Conservation (phyloP, 2,888 invertebrate species). For the Neria commutata region DNA sequence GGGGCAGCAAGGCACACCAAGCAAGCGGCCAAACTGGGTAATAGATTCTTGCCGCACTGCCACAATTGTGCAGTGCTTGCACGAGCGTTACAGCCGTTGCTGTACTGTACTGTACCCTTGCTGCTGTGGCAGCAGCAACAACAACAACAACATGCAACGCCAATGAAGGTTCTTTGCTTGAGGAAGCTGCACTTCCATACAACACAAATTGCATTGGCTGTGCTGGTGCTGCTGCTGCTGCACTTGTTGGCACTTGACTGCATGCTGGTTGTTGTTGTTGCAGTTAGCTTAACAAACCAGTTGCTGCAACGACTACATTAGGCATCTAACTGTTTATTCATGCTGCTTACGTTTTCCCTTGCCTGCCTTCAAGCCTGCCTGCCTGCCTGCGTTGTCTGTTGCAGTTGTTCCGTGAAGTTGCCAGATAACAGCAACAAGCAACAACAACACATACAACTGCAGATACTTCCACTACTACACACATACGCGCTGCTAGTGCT, state of each 20-base stretch:
- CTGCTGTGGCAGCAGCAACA: neutral
- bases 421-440: neutral
- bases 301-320: slow-evolving; percentile 13
- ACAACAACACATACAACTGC: neutral
- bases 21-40: slow-evolving; percentile 51
- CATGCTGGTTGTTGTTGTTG: neutral
- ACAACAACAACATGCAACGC: neutral
- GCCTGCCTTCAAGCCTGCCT: too few species aligned
- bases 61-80: slow-evolving; percentile 26
- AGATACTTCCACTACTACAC: neutral
- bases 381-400: neutral
- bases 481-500: neutral
- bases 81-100: slow-evolving; percentile 10
- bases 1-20: slow-evolving; percentile 26
- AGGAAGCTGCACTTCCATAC: neutral
- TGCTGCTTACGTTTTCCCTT: too few species aligned
- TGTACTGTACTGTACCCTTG: neutral
- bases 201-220: neutral
- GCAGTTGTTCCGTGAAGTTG: neutral
- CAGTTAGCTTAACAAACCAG: slow-evolving; percentile 12
- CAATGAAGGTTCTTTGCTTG: neutral
- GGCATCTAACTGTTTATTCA: slow-evolving; percentile 14
- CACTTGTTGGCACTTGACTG: neutral
- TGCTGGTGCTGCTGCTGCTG: neutral
- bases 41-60: slow-evolving; percentile 34